Conservation (phyloP, 92 coral and sea anemone genomes). For the Muricea muricata region DNA sequence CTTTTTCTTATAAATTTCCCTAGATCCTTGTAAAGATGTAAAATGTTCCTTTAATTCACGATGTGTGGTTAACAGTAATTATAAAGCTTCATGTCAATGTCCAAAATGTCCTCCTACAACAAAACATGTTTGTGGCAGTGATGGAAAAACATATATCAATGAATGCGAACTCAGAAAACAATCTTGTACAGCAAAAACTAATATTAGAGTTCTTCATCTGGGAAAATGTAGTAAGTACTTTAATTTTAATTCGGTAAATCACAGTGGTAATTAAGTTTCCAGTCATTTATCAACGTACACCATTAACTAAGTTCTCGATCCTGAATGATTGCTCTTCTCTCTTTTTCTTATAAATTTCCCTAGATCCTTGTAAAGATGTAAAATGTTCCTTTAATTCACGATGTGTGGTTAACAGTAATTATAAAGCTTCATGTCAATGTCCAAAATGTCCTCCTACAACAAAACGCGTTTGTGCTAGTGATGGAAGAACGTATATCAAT, state of each 20-base stretch:
- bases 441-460: background rate
- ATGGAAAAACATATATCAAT: slow-evolving; percentile 29
- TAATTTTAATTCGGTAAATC: background rate
- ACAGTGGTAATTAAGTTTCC: background rate
- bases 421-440: slow-evolving; percentile 75
- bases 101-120: slow-evolving; percentile 22
- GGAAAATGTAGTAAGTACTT: slow-evolving; percentile 85
- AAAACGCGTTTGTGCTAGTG: slow-evolving; percentile 78
- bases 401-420: background rate
- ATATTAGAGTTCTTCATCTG: slow-evolving; percentile 51
- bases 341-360: background rate
- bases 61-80: slow-evolving; percentile 60
- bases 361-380: slow-evolving; percentile 35
- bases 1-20: background rate
- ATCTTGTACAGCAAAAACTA: slow-evolving; percentile 69
- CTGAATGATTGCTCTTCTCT: background rate
- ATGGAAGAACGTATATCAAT: slow-evolving; percentile 82
- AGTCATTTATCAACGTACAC: background rate
- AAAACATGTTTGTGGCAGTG: slow-evolving; percentile 59
- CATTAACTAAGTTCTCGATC: background rate
- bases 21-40: slow-evolving; percentile 75
- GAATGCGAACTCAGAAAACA: slow-evolving; percentile 30
- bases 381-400: slow-evolving; percentile 56
- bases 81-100: slow-evolving; percentile 73
- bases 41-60: slow-evolving; percentile 66